Conservation (phyloP, 1,140 invertebrate species). For the Aethina tumida region DNA sequence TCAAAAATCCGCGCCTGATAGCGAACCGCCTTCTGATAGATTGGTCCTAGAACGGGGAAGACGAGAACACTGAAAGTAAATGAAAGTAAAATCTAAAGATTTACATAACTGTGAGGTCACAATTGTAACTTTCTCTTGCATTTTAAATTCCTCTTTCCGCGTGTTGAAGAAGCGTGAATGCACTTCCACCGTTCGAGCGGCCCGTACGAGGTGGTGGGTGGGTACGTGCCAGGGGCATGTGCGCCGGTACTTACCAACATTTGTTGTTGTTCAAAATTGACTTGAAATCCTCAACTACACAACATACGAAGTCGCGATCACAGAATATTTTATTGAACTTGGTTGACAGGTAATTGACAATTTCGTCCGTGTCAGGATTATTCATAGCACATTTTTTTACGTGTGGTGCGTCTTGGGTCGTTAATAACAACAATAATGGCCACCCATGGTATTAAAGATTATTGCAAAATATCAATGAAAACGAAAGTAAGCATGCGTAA, state of each 20-base stretch:
- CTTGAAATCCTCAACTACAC: slow-evolving; percentile 25
- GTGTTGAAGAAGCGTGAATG: slow-evolving; percentile 1
- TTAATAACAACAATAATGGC: no score
- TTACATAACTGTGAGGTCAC: slow-evolving; percentile 30
- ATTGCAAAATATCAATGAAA: no score
- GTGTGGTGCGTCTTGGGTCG: no score
- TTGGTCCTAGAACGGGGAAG: slow-evolving; percentile 27
- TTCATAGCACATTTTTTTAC: slow-evolving; percentile 20
- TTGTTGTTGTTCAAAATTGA: slow-evolving; percentile 19
- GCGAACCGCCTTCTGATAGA: slow-evolving; percentile 25
- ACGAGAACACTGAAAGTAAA: slow-evolving; percentile 32
- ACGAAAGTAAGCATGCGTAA: no score
- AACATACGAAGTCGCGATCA: slow-evolving; percentile 26
- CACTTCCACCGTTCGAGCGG: slow-evolving; percentile 2
- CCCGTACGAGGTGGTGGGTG: slow-evolving; percentile 1
- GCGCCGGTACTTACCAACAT: slow-evolving; percentile 22
- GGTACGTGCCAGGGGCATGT: slow-evolving; percentile 6
- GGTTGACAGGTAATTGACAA: slow-evolving; percentile 23
- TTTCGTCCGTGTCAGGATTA: slow-evolving; percentile 21
- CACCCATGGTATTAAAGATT: no score
- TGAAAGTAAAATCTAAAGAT: slow-evolving; percentile 29
- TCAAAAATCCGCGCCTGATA: slow-evolving; percentile 28
- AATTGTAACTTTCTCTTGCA: slow-evolving; percentile 25
- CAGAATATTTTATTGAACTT: slow-evolving; percentile 29
- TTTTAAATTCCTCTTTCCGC: slow-evolving; percentile 24